Base-by-base conservation (phyloP, 2,888 invertebrate genomes). In the Napeogenes inachia region DNA sequence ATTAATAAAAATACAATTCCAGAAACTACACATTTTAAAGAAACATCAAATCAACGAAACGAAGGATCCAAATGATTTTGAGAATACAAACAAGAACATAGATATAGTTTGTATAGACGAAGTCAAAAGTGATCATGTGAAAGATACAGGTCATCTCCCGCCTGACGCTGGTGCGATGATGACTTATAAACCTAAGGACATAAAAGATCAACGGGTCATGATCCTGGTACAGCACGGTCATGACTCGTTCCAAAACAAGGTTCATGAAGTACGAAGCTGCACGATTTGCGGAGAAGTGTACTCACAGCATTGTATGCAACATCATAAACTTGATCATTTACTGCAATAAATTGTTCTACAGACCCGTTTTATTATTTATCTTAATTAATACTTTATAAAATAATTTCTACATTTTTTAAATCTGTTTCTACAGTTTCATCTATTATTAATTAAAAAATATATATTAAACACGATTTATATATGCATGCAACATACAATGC, bases 21-120 rank as follows among this genome's bases (percentile, higher is more conserved):
- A 90, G 89, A 89, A 84, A 80, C 59, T 80, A 45, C 89, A 90
- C 68, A 87, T 84, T 72, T 54, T 79, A 50, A 87, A 84, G 66
- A 89, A 89, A 59, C 89, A 90, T 67, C 80, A 82, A 68, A 71
- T 82, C 6, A 56, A 68, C 0, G 75, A 75, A 45, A 45, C 68
- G 0, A 81, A 80, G 68, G 62, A 70, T n/a, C 81, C 76, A 67
- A 80, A 74, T 65, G 82, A 84, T 5, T 81, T 73, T 55, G 82
- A 78, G 59, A 81, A 76, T 59, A 79, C 21, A 21, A 21, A 73
- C 56, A 76, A 74, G 54, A 84, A 82, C 54, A 84, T 87, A 63
- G 88, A 88, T 65, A 85, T 89, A 45, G 84, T 86, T 56, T 82
- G 81, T 32, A 76, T 87, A 57, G 87, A 89, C 67, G 85, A 82